phyloP scores from a whole-genome alignment of 1,140 invertebrate species.

The Formica exsecta region DNA sequence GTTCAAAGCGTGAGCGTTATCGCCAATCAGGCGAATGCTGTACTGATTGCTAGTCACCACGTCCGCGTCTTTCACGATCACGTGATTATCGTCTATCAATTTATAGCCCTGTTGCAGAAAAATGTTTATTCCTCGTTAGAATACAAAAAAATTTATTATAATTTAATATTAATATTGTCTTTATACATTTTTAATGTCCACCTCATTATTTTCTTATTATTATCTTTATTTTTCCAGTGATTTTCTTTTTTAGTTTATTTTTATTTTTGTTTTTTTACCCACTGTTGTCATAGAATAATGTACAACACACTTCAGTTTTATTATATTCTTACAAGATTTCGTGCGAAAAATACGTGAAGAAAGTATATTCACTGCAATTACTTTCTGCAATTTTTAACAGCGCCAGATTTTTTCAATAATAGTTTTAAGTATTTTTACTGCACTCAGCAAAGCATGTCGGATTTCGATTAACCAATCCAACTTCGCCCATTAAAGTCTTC shows the following conservation, averaged over 20 bases:
- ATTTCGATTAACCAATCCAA: slow-evolving; percentile 48
- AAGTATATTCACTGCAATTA: not conserved
- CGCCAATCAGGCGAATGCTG: slow-evolving; percentile 78
- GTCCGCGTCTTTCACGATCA: slow-evolving; percentile 82
- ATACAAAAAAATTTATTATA: too few relatives aligned
- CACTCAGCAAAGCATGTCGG: not conserved
- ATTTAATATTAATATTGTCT: not conserved
- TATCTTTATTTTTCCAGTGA: not conserved
- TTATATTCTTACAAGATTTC: not conserved
- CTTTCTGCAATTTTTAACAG: not conserved
- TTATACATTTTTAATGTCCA: not conserved
- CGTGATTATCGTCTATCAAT: slow-evolving; percentile 79
- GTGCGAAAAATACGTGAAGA: not conserved
- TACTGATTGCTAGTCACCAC: slow-evolving; percentile 78
- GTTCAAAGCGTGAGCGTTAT: slow-evolving; percentile 80
- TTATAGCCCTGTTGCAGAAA: slow-evolving; percentile 77
- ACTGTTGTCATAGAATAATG: too few relatives aligned
- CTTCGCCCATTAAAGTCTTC: slow-evolving; percentile 44
- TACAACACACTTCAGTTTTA: not conserved
- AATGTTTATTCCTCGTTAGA: not conserved
- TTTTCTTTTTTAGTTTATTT: not conserved
- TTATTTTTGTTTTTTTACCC: not conserved
- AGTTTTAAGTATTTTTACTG: slow-evolving; percentile 26
- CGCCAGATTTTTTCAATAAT: not conserved
- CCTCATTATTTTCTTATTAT: not conserved